Percentiles rank a stretch among this genome's conserved stretches.
These are phyloP conservation scores for Acestrorhynchus altus DNA, from an alignment of 2,797 vertebrate genomes.

Conservation along the genomic window DNA sequence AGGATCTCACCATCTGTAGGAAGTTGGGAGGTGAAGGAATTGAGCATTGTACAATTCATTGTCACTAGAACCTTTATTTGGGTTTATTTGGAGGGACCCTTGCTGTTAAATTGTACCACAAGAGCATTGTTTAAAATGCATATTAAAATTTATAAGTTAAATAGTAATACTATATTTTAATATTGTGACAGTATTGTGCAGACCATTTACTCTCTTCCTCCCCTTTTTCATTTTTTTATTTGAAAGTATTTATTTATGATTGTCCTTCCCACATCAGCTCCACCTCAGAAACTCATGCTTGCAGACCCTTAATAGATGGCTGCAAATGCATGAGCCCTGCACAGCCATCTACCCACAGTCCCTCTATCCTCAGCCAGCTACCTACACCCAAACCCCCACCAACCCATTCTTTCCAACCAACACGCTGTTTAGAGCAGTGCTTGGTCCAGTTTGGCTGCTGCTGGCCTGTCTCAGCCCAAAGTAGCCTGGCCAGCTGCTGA, in stretches of 20 bases:
- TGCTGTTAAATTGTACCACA: too few species aligned
- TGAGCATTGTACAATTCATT: too few species aligned
- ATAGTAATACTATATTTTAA: too few species aligned
- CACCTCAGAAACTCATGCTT: background rate
- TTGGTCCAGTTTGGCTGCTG: conserved; percentile 21
- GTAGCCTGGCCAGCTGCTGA: background rate
- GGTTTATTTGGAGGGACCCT: too few species aligned
- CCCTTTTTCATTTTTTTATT: background rate
- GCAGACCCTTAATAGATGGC: background rate
- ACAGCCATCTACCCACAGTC: background rate
- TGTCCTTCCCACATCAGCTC: background rate
- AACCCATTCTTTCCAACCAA: conserved; percentile 32
- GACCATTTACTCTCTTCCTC: background rate
- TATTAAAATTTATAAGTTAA: background rate
- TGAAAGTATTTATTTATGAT: too few species aligned
- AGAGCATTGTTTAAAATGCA: too few species aligned
- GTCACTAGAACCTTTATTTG: too few species aligned
- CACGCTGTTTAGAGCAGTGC: conserved; percentile 13
- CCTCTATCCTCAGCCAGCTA: background rate
- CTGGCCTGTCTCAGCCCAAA: background rate
- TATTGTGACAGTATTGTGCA: too few species aligned
- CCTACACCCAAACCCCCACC: background rate
- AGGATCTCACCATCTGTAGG: too few species aligned
- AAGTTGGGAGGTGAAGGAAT: too few species aligned
- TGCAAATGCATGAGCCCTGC: background rate